A percentile compares a stretch with the other conserved stretches of the same genome.
phyloP scores from a whole-genome alignment of 2,113 vertebrate species.

The Periophthalmus modestus region DNA sequence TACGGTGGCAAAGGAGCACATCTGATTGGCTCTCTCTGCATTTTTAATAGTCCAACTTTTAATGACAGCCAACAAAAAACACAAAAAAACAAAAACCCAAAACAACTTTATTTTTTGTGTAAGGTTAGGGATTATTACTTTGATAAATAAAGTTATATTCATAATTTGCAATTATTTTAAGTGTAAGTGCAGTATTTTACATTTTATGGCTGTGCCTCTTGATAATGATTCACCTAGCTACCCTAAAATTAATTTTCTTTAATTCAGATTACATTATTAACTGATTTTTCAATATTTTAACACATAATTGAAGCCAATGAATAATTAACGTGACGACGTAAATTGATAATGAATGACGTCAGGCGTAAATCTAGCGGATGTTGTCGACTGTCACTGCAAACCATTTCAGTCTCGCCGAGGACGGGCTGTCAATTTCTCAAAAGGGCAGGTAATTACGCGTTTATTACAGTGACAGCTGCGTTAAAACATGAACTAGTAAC shows the following conservation, averaged over 20 bases:
- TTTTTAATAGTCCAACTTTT: not conserved
- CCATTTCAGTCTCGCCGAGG: constrained; percentile 26
- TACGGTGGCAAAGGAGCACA: constrained; percentile 2
- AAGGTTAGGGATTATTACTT: too few relatives aligned
- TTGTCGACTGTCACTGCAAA: constrained; percentile 45
- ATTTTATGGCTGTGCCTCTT: not conserved
- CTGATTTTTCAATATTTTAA: not conserved
- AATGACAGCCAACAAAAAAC: not conserved
- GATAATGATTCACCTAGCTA: not conserved
- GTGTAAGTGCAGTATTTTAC: too few relatives aligned
- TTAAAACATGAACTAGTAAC: accelerated
- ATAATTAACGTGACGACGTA: not conserved
- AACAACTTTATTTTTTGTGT: not conserved
- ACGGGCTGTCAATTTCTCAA: not conserved
- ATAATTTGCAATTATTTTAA: too few relatives aligned
- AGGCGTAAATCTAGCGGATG: constrained; percentile 53
- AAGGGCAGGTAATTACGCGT: constrained; percentile 40
- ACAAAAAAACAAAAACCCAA: too few relatives aligned
- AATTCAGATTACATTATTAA: not conserved
- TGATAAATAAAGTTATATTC: too few relatives aligned
- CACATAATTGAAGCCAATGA: not conserved
- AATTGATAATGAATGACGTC: constrained; percentile 39
- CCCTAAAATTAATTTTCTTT: not conserved
- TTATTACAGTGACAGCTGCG: not conserved
- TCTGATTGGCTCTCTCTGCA: constrained; percentile 57